Percentiles rank a stretch among this genome's conserved stretches.
Conservation (phyloP, 2,113 vertebrate genomes). For the Anhinga rufa region DNA sequence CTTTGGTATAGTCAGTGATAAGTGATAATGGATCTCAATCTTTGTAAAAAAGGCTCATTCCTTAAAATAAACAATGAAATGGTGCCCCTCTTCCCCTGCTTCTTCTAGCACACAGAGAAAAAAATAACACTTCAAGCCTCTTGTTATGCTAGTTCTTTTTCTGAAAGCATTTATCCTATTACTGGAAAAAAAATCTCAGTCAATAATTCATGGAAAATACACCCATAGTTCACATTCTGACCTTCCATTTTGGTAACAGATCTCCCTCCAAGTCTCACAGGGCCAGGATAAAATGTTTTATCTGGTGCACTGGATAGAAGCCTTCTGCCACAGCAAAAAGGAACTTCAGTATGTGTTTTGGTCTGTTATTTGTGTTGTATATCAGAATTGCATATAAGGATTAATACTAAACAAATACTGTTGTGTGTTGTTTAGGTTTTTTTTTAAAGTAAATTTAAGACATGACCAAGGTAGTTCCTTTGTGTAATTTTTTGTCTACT, state of each 20-base stretch:
- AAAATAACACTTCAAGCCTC: not conserved
- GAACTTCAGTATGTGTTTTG: not conserved
- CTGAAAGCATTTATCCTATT: not conserved
- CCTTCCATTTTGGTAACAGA: slow-evolving; percentile 32
- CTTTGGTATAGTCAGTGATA: not conserved
- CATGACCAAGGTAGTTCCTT: not conserved
- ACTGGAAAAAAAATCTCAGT: not conserved
- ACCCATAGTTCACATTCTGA: not conserved
- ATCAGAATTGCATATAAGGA: not conserved
- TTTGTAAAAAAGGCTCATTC: not conserved
- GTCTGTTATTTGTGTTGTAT: not conserved
- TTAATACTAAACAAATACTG: not conserved
- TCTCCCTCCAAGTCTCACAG: not conserved
- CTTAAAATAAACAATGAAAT: not conserved
- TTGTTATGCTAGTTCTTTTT: not conserved
- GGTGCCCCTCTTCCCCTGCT: not conserved
- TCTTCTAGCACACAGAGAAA: not conserved
- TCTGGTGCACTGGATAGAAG: not conserved
- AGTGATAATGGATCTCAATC: not conserved
- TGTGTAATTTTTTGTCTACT: not conserved
- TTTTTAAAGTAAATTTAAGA: not conserved
- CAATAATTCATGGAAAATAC: slow-evolving; percentile 34
- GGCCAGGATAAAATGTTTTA: not conserved
- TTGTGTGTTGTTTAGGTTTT: not conserved
- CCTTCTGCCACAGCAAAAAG: not conserved